Conservation (phyloP, 2,797 vertebrate genomes). For the Ciconia nigra region DNA sequence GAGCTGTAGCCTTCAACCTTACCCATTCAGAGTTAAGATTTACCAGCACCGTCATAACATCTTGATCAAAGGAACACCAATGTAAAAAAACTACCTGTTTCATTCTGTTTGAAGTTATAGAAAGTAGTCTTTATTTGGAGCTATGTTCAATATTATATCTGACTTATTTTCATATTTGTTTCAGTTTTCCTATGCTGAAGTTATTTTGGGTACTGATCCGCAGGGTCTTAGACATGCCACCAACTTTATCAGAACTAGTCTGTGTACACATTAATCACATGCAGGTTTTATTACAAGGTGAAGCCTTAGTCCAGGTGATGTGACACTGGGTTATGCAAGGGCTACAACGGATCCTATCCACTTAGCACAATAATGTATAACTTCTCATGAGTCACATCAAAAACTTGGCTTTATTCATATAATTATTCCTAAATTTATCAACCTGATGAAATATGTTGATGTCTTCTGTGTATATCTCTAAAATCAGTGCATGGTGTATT, state of each 20-base stretch:
- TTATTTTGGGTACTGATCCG: neutral
- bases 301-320: neutral
- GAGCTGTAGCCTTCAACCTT: neutral
- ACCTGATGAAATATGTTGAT: neutral
- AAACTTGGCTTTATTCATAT: neutral
- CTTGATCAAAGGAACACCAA: neutral
- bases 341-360: neutral
- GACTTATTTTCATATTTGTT: neutral
- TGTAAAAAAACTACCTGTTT: rapidly evolving
- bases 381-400: neutral
- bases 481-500: neutral
- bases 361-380: neutral
- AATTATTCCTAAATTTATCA: neutral
- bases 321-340: neutral
- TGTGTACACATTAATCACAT: neutral
- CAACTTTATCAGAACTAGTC: neutral
- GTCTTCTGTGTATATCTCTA: neutral
- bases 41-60: neutral
- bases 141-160: neutral
- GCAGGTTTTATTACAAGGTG: neutral
- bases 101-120: neutral
- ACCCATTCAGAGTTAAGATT: neutral
- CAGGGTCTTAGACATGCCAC: neutral
- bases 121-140: neutral
- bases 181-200: neutral